A percentile compares a stretch with the other conserved stretches of the same genome.
Conservation (phyloP, 2,797 vertebrate species). For the Octomys mimax region DNA sequence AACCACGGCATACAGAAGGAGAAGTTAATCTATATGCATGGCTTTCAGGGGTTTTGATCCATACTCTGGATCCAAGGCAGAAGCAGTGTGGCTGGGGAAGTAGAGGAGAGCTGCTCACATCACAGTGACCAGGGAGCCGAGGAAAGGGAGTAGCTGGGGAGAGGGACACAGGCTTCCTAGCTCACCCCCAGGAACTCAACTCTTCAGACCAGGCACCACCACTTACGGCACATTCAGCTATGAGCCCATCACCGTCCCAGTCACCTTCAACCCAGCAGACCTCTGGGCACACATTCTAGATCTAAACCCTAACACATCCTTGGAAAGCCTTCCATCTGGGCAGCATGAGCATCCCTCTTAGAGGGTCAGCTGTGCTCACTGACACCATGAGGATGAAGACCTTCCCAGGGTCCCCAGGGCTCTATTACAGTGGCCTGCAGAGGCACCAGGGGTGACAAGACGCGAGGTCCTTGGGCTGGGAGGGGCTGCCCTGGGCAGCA, state of each 20-base stretch:
- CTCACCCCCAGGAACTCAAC: neutral
- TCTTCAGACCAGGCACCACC: neutral
- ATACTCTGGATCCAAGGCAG: neutral
- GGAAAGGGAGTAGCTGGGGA: neutral
- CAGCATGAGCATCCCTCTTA: accelerated
- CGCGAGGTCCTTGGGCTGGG: neutral
- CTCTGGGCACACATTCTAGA: neutral
- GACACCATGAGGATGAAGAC: accelerated
- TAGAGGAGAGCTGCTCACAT: neutral
- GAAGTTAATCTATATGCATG: neutral
- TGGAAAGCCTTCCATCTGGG: neutral
- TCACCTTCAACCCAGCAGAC: neutral
- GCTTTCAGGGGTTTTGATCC: neutral
- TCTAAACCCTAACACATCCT: neutral
- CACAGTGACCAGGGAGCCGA: neutral
- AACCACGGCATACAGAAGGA: neutral
- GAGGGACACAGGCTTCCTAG: neutral
- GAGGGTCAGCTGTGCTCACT: accelerated
- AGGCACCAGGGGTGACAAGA: neutral
- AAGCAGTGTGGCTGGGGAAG: neutral
- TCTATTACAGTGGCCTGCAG: neutral
- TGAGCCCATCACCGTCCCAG: neutral
- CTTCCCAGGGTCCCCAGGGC: neutral
- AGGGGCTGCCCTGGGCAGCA: neutral
- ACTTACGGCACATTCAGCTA: neutral